Base-by-base conservation (phyloP, 2,797 vertebrate genomes). In the Intellagama lesueurii region DNA sequence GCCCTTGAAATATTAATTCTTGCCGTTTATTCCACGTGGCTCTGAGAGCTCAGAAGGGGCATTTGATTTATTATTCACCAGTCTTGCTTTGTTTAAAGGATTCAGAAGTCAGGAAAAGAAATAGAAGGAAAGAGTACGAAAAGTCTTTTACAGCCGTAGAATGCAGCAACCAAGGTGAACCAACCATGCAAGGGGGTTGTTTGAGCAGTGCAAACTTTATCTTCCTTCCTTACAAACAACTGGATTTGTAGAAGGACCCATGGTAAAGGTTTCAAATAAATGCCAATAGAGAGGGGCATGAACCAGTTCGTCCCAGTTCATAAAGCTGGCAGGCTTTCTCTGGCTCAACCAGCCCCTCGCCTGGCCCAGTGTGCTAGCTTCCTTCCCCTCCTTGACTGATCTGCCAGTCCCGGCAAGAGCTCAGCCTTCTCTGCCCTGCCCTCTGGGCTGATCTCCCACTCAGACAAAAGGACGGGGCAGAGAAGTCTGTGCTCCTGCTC, bases 1-100 rank as follows among this genome's bases (percentile, higher is more conserved):
- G 94, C 26, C 60, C 93, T 92, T 96, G 95, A 93, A 96, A 94
- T 96, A 96, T 94, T 94, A 94, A 96, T 94, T 79, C 81, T 83
- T n/a, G 68, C 91, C 93, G 94, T 95, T 96, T 93, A 94, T 95
- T 95, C 90, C 0, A 3, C 83, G 88, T 91, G 88, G 94, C 95
- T 91, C 94, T 56, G 52, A 95, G 93, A 93, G 91, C 93, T 90
- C 90, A 90, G 89, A 90, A 82, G 88, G 92, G 90, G 30, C 85
- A 19, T 94, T 80, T 90, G 88, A 92, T 90, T 91, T 66, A 73
- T 92, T 91, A 95, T 93, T 93, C 94, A 86, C 87, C 73, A 93
- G 90, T 72, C 92, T 81, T 87, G 91, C 87, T 47, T 95, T 88
- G 89, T 76, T 92, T 90, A 88, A 86, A 90, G 92, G 91, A 86